Conservation (phyloP, 2,797 vertebrate species). For the Siniperca scherzeri region DNA sequence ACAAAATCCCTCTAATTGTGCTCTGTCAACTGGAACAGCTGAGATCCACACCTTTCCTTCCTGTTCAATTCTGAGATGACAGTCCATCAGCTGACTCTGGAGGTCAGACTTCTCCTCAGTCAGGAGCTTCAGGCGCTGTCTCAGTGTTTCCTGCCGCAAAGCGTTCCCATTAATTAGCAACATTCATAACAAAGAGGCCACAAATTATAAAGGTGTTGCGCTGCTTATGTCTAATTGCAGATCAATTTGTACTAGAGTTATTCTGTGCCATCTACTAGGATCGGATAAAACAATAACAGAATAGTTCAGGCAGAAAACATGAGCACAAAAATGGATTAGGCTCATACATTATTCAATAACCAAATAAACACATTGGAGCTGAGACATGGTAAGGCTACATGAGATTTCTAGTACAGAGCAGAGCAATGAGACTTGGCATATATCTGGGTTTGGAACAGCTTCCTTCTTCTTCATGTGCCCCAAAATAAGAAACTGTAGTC, state of each 20-base stretch:
- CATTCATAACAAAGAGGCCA: slow-evolving; percentile 9
- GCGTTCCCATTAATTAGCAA: slow-evolving; percentile 23
- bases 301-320: slow-evolving; percentile 27
- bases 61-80: slow-evolving; percentile 85
- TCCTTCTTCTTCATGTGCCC: slow-evolving; percentile 1
- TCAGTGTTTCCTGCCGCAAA: slow-evolving; percentile 86
- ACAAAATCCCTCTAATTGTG: slow-evolving; percentile 2
- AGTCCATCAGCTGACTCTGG: slow-evolving; percentile 88
- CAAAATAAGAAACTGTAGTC: slow-evolving; percentile 10
- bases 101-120: slow-evolving; percentile 87
- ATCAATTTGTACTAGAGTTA: slow-evolving; percentile 37
- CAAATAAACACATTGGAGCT: slow-evolving; percentile 23
- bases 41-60: slow-evolving; percentile 88
- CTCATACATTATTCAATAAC: slow-evolving; percentile 48
- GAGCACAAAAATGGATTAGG: slow-evolving; percentile 38
- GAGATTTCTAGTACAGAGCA: slow-evolving; percentile 2
- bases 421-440: background rate
- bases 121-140: slow-evolving; percentile 86
- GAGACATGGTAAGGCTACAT: background rate
- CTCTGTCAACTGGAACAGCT: background rate
- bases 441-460: slow-evolving; percentile 1
- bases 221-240: slow-evolving; percentile 30
- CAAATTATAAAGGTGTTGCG: background rate
- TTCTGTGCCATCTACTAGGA: background rate
- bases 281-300: slow-evolving; percentile 34